Conservation (phyloP, 2,113 vertebrate genomes). For the Orientallactaga bullata region DNA sequence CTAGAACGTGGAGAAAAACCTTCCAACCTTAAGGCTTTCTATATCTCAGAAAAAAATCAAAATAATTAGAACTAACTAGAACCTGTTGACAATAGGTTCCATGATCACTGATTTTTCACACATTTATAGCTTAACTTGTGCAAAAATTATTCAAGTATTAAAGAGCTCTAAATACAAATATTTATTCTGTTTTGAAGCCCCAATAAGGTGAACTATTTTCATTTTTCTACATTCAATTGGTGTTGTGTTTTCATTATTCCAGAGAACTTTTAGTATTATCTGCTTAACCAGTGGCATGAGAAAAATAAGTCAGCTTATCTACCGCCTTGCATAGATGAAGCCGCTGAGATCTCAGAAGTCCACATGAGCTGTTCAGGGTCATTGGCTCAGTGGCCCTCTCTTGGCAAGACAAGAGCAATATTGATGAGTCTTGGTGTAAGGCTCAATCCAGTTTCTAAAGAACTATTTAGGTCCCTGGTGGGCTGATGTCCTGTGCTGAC, state of each 20-base stretch:
- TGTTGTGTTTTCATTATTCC: not conserved
- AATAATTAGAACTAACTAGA: conserved; percentile 28
- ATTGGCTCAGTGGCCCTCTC: not conserved
- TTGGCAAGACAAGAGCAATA: not conserved
- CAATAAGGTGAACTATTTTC: not conserved
- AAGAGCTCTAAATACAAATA: conserved; percentile 54
- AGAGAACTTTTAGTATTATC: not conserved
- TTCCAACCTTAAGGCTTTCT: conserved; percentile 29
- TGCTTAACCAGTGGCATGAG: not conserved
- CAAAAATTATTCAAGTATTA: conserved; percentile 35
- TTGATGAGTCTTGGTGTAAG: not conserved
- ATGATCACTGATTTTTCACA: conserved; percentile 3
- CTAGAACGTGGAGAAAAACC: not conserved
- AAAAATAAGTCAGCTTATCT: not conserved
- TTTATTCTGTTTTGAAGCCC: not conserved
- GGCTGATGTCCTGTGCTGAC: not conserved
- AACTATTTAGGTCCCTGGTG: not conserved
- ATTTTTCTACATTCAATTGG: not conserved
- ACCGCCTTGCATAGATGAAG: not conserved
- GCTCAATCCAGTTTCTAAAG: not conserved
- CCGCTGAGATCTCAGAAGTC: not conserved
- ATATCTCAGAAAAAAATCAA: not conserved
- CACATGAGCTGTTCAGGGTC: not conserved
- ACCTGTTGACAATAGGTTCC: not conserved
- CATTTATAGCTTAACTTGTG: conserved; percentile 16